phyloP scores from a whole-genome alignment of 2,113 vertebrate genomes.

The Platycercus adscitus region DNA sequence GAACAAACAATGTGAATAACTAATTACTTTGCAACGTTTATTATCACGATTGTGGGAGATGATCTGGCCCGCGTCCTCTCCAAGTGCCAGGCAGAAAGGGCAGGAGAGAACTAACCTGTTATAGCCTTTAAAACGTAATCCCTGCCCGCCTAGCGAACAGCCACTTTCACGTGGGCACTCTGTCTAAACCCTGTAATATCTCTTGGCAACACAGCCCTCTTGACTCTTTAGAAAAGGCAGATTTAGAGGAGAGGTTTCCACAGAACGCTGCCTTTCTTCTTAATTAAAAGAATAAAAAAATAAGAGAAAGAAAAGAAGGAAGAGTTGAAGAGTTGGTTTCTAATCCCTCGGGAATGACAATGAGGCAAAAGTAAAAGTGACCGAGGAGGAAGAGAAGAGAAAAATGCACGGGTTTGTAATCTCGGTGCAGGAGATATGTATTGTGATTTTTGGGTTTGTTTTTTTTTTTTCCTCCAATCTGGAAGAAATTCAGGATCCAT shows the following conservation, averaged over 20 bases:
- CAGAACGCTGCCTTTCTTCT: neutral
- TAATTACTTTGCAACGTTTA: constrained; percentile 29
- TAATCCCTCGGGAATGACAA: neutral
- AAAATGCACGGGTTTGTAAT: constrained; percentile 19
- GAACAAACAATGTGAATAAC: constrained; percentile 37
- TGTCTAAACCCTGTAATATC: constrained; percentile 54
- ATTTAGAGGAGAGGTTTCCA: constrained; percentile 8
- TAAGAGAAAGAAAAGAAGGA: neutral
- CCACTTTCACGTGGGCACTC: constrained; percentile 51
- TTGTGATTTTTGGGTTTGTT: neutral
- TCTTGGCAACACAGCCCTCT: constrained; percentile 47
- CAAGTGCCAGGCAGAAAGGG: neutral
- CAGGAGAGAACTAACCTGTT: constrained; percentile 28
- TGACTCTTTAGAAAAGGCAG: constrained; percentile 11
- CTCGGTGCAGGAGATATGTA: neutral
- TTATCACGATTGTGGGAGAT: neutral
- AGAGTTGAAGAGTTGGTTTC: neutral
- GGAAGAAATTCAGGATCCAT: constrained; percentile 58
- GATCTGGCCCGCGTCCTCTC: neutral
- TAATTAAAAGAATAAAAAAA: neutral
- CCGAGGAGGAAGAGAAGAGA: neutral
- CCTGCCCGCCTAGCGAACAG: neutral
- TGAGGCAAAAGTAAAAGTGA: constrained; percentile 6
- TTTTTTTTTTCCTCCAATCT: neutral
- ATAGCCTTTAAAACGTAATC: constrained; percentile 19